Base-by-base conservation (phyloP, 2,888 invertebrate species). In the Crepidodera aurea region DNA sequence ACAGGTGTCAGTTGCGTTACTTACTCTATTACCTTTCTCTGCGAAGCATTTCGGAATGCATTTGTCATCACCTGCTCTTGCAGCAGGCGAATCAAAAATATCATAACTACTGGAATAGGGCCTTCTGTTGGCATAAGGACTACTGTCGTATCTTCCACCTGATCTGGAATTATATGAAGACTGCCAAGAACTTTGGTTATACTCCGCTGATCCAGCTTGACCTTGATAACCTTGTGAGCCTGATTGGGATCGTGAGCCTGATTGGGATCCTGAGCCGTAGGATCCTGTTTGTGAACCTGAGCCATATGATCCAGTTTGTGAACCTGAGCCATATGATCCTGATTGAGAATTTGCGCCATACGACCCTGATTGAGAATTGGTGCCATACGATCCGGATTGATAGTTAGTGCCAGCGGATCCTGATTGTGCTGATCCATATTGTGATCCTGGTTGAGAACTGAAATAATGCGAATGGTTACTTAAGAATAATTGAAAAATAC, bases 31-130 rank as follows among this genome's bases (percentile, higher is more conserved):
- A 77, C 94, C 94, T 81, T 94, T 94, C 81, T 94, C 93, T 1
- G 94, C 94, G 69, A 92, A 90, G 80, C 94, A 94, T 84, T 94
- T 93, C 0, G 93, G 93, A 37, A 87, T 86, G 75, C 94, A 94
- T 72, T 88, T 88, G 60, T 87, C 90, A 0, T 86, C 84, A 85
- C 88, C 79, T 64, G 79, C 77, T 69, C 73, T 81, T 1, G 78
- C 79, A 16, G 76, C 81, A 2, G 83, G 82, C 15, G 83, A 80
- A 1, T 84, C 83, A 57, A 80, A 78, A 2, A 83, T 82, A 18
- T 82, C 81, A 67, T 83, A 85, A 69, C 82, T 85, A 63, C 82
- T 82, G 1, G 81, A 79, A 68, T 81, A 79, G 2, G 78, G 77
- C 60, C 76, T 70, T 58, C 74, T 62, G 50, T 71, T 75, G 57